Base-by-base conservation (phyloP, 2,797 vertebrate species). In the Botia almorhae region DNA sequence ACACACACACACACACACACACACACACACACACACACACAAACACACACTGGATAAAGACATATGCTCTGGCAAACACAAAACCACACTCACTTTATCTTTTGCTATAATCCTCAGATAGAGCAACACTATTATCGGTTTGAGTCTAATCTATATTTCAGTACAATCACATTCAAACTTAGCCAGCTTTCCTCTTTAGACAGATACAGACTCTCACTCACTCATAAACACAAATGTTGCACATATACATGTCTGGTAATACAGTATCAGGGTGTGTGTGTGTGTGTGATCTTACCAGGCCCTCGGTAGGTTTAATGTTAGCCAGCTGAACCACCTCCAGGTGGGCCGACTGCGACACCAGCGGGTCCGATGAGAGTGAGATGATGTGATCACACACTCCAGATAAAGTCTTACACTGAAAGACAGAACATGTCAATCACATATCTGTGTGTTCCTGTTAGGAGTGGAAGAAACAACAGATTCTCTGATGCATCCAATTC, bases 311-410 rank as follows among this genome's bases (percentile, higher is more conserved):
- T 91, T 98, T 99, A 87, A 99, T 96, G 91, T 99, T 98, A 90
- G 96, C 95, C 12, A 99, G 94, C 90, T 98, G 97, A 89, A 99
- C 97, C 84, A 99, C 97, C 92, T 99, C 98, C 87, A 99, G 91
- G 91, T 99, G 98, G 86, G 98, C 98, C 80, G 98, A 97, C 90
- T 99, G 98, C 67, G 98, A 99, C 90, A 98, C 97, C 91, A 98
- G 93, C 1, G 98, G 98, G 91, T 99, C 98, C 78, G 98, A 99
- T 33, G 98, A 99, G 84, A 99, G 94, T 0, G 97, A 98, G 90
- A 99, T 99, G 87, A 99, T 99, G 91, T 99, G 98, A 90, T 99
- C 97, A 88, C 98, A 99, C 84, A 98, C 97, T 2, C 95, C 96
- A 74, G 97, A 99, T 82, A 99, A 93, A 76, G 98, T 99, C 93